These are phyloP conservation scores for Charaxes varanes DNA, from an alignment of 1,140 invertebrate species.

Conservation along the genomic window DNA sequence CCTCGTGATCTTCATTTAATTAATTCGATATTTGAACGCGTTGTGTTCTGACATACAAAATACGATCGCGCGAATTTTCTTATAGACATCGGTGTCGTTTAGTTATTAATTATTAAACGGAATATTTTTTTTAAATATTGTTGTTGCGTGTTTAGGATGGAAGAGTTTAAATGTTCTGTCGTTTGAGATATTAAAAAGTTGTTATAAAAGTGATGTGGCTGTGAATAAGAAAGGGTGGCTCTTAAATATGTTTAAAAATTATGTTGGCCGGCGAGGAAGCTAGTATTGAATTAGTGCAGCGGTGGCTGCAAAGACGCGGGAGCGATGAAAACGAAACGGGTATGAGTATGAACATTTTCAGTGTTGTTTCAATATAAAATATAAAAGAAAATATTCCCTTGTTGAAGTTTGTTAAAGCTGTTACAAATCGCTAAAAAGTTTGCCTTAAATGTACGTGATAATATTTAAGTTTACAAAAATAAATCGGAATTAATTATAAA, in stretches of 20 bases:
- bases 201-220: neutral
- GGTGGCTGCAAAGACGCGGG: slow-evolving; percentile 52
- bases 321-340: slow-evolving; percentile 55
- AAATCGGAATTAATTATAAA: no score
- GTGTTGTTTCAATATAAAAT: no score
- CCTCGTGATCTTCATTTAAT: slow-evolving; percentile 60
- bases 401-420: no score
- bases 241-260: slow-evolving; percentile 36
- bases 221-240: slow-evolving; percentile 5
- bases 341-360: slow-evolving; percentile 15
- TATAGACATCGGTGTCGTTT: neutral
- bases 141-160: no score
- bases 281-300: slow-evolving; percentile 60
- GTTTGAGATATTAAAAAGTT: no score
- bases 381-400: no score
- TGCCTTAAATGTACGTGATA: no score
- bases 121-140: neutral
- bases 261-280: slow-evolving; percentile 62
- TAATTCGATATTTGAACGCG: slow-evolving; percentile 61
- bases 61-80: slow-evolving; percentile 10
- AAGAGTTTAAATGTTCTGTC: no score
- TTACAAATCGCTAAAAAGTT: no score
- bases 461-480: no score
- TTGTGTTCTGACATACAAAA: slow-evolving; percentile 35
- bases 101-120: neutral